A percentile compares a stretch with the other conserved stretches of the same genome.
Evolutionary conservation across 1,140 invertebrate genomes (phyloP).

Genomic region (Portunus trituberculatus): DNA sequence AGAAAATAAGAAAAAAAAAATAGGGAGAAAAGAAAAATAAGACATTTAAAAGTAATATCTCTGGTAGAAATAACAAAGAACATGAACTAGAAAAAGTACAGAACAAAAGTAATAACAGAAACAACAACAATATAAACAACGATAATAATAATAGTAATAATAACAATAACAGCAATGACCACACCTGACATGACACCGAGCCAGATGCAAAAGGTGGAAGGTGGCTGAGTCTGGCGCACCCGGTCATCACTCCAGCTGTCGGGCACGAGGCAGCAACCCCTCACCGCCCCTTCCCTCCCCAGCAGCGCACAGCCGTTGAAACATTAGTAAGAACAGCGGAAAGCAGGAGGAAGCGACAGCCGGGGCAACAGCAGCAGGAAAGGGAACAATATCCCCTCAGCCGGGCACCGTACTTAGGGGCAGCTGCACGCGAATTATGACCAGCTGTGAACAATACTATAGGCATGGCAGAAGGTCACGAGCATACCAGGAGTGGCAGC

Average conservation of each 20-base stretch:
- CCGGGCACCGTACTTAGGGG: not conserved
- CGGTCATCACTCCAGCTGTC: too few relatives aligned
- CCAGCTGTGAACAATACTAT: not conserved
- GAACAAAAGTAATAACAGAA: not conserved
- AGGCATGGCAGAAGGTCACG: not conserved
- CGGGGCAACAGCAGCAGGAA: not conserved
- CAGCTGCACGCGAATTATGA: not conserved
- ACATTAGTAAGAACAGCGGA: not conserved
- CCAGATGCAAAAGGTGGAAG: too few relatives aligned
- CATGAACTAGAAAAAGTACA: too few relatives aligned
- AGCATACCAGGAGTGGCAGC: not conserved
- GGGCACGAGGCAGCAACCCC: too few relatives aligned
- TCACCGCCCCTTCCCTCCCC: not conserved
- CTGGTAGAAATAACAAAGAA: too few relatives aligned
- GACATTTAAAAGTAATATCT: too few relatives aligned
- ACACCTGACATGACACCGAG: too few relatives aligned
- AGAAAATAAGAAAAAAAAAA: too few relatives aligned
- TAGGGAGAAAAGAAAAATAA: too few relatives aligned
- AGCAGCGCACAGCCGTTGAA: not conserved
- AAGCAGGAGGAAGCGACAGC: not conserved
- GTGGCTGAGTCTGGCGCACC: too few relatives aligned
- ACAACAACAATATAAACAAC: too few relatives aligned
- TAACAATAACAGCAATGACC: too few relatives aligned
- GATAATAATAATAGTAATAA: not conserved
- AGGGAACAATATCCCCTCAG: not conserved